Percentiles rank a stretch among this genome's conserved stretches.
Conservation (phyloP, 1,140 invertebrate genomes). For the Adoxophyes honmai region DNA sequence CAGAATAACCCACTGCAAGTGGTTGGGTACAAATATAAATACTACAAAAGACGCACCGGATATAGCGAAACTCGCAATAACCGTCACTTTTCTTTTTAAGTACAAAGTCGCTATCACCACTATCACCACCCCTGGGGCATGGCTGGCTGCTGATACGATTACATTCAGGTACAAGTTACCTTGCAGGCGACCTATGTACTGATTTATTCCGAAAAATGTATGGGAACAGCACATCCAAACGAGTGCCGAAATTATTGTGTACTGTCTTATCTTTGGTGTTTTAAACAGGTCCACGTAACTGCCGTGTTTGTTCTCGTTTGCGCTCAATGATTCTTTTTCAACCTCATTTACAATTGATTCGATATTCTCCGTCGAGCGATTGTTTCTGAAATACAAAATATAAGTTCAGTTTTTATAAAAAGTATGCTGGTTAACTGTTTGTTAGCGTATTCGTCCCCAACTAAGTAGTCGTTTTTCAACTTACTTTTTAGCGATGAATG, state of each 20-base stretch:
- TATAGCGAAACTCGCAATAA: conserved; percentile 41
- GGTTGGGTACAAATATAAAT: conserved; percentile 45
- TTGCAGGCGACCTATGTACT: conserved; percentile 83
- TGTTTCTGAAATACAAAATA: conserved; percentile 65
- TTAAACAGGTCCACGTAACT: conserved; percentile 78
- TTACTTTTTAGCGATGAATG: conserved; percentile 57
- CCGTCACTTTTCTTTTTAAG: conserved; percentile 76
- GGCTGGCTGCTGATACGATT: conserved; percentile 78
- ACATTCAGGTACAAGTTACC: conserved; percentile 87
- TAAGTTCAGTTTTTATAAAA: too few relatives aligned
- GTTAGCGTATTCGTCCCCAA: too few relatives aligned
- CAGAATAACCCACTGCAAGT: conserved; percentile 27
- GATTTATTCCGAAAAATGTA: conserved; percentile 85
- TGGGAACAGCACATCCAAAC: conserved; percentile 84
- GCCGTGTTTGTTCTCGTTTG: conserved; percentile 38
- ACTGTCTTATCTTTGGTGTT: conserved; percentile 85
- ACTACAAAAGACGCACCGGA: conserved; percentile 47
- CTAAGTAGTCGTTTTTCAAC: conserved; percentile 15
- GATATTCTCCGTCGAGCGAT: conserved; percentile 73
- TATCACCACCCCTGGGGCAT: conserved; percentile 81
- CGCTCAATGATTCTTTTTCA: conserved; percentile 37
- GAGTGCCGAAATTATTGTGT: conserved; percentile 82
- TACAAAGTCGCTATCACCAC: conserved; percentile 80
- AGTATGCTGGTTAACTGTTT: too few relatives aligned
- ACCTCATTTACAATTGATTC: conserved; percentile 62